phyloP scores from a whole-genome alignment of 2,113 vertebrate species.

The Trogon melanurus region DNA sequence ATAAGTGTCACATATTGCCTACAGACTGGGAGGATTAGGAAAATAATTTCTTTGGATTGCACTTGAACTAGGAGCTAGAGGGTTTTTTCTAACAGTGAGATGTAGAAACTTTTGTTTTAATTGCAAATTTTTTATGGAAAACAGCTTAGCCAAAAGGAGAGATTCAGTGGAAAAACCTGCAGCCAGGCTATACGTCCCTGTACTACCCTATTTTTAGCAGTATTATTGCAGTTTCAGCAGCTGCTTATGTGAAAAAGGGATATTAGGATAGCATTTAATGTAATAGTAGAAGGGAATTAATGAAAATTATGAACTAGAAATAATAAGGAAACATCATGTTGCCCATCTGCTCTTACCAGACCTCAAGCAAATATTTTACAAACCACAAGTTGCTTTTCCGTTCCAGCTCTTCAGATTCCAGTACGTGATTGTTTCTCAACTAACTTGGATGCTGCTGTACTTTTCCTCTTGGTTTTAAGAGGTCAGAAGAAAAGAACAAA shows the following conservation, averaged over 20 bases:
- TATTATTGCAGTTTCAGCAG: not conserved
- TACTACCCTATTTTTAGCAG: not conserved
- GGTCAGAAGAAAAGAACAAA: not conserved
- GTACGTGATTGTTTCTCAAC: not conserved
- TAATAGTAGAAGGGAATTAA: not conserved
- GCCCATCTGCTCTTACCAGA: not conserved
- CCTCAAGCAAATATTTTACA: not conserved
- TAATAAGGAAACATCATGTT: not conserved
- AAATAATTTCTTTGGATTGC: not conserved
- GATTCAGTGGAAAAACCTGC: not conserved
- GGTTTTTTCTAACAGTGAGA: not conserved
- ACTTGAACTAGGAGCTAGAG: not conserved
- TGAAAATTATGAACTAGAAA: not conserved
- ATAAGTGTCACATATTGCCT: not conserved
- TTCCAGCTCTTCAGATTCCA: not conserved
- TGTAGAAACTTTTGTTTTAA: not conserved
- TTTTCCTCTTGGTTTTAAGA: slow-evolving; percentile 17
- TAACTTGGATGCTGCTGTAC: not conserved
- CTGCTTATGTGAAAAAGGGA: not conserved
- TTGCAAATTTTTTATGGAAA: not conserved
- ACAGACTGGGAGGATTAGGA: not conserved
- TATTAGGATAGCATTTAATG: not conserved
- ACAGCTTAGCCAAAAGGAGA: not conserved
- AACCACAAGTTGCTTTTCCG: slow-evolving; percentile 1
- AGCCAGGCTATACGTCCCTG: not conserved